Evolutionary conservation across 1,140 invertebrate species (phyloP).

Genomic region (Oscheius sp.): DNA sequence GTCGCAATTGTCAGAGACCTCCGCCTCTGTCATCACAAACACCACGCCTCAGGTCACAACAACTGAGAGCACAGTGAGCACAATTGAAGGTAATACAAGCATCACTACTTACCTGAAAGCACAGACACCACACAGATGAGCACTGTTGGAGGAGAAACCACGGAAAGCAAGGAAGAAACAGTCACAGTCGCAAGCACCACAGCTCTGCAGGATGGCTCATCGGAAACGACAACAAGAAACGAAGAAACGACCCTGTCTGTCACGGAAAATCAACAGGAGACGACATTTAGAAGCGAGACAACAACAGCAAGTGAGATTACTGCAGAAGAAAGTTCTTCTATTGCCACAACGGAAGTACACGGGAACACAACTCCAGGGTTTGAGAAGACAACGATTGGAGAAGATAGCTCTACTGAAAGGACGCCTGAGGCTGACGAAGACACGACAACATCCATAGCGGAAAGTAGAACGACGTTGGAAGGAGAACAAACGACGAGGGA

Average conservation of each 20-base stretch:
- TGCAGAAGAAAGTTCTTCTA: not conserved
- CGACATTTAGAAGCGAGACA: too few species aligned
- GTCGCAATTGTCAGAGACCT: too few species aligned
- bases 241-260: not conserved
- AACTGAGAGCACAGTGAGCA: not conserved
- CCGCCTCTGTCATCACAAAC: too few species aligned
- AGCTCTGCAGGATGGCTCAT: too few species aligned
- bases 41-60: not conserved
- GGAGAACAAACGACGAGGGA: not conserved
- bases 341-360: not conserved
- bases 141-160: too few species aligned
- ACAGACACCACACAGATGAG: not conserved
- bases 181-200: too few species aligned
- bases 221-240: too few species aligned
- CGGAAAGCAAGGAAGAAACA: too few species aligned
- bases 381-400: not conserved
- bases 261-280: too few species aligned
- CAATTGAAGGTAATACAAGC: not conserved
- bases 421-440: not conserved
- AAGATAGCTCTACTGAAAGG: not conserved
- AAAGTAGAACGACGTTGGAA: not conserved
- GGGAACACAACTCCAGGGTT: not conserved
- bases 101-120: not conserved
- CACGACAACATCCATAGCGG: not conserved
- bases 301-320: not conserved